Percentiles rank a stretch among this genome's conserved stretches.
Evolutionary conservation across 30 jellyfish, hydroid and myxozoan species (phyloP).

Genomic region (Cassiopea andromeda): DNA sequence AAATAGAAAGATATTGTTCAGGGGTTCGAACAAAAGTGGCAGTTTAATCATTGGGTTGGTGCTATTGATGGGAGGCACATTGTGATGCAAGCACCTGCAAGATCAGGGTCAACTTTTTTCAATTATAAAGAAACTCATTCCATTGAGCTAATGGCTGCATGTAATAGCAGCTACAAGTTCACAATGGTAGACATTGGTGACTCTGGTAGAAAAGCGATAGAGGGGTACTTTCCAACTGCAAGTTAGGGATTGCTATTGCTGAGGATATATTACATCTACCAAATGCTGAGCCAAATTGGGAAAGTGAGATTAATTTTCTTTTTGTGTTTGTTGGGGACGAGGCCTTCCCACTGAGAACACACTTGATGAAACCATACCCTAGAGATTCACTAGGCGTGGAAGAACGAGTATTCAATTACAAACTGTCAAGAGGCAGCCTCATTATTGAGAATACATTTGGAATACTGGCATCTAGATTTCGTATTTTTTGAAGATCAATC

Average conservation of each 20-base stretch:
- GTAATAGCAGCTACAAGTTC: slow-evolving; percentile 19
- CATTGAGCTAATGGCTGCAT: slow-evolving; percentile 49
- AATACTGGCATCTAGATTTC: slow-evolving; percentile 28
- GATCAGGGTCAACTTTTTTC: slow-evolving; percentile 7
- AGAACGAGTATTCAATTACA: slow-evolving; percentile 9
- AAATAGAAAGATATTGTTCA: neutral
- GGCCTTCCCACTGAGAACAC: neutral
- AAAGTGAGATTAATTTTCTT: neutral
- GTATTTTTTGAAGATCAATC: slow-evolving; percentile 34
- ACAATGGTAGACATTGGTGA: slow-evolving; percentile 51
- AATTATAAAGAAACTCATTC: slow-evolving; percentile 24
- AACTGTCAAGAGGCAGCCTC: slow-evolving; percentile 28
- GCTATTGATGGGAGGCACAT: neutral
- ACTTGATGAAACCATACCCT: neutral
- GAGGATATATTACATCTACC: neutral
- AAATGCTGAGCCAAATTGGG: neutral
- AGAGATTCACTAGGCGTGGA: neutral
- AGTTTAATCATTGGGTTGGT: neutral
- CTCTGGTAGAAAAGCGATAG: slow-evolving; percentile 53
- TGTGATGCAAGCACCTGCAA: slow-evolving; percentile 31
- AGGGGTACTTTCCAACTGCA: slow-evolving; percentile 24
- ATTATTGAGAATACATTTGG: slow-evolving; percentile 47
- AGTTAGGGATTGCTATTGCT: neutral
- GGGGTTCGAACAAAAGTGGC: neutral
- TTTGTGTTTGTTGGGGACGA: slow-evolving; percentile 1